Percentiles rank a stretch among this genome's conserved stretches.
Conservation (phyloP, 1,140 invertebrate genomes). For the Drosophila sp. region DNA sequence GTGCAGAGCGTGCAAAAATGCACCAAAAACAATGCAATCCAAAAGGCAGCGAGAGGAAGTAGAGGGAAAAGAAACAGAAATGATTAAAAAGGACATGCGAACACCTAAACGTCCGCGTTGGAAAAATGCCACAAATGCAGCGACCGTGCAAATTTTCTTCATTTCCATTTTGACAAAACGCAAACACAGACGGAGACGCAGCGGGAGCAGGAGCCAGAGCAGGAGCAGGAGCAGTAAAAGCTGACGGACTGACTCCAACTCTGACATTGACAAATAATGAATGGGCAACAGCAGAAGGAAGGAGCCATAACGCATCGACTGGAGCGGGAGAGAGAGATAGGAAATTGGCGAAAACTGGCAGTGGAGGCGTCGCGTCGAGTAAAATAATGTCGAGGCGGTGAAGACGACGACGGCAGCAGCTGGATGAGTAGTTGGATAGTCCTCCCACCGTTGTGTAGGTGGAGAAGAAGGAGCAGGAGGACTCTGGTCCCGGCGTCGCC, state of each 20-base stretch:
- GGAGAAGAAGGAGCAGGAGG: neutral
- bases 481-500: conserved; percentile 60
- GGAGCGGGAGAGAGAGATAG: neutral
- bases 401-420: neutral
- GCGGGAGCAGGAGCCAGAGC: neutral
- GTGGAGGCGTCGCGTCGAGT: conserved; percentile 9
- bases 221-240: conserved; percentile 28
- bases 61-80: conserved; percentile 57
- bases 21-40: conserved; percentile 67
- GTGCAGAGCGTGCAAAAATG: conserved; percentile 70
- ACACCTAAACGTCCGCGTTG: conserved; percentile 79
- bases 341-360: too few relatives aligned
- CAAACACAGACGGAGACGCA: conserved; percentile 55
- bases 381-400: conserved; percentile 47
- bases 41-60: neutral
- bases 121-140: conserved; percentile 81
- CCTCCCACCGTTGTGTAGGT: conserved; percentile 3
- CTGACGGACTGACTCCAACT: conserved; percentile 77
- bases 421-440: conserved; percentile 4
- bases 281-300: conserved; percentile 59
- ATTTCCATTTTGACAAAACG: conserved; percentile 83
- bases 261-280: conserved; percentile 83
- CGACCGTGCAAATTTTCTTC: conserved; percentile 82
- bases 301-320: conserved; percentile 47
- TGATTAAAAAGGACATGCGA: conserved; percentile 83